phyloP scores from a whole-genome alignment of 2,888 invertebrate genomes.

The Xanthia togata region DNA sequence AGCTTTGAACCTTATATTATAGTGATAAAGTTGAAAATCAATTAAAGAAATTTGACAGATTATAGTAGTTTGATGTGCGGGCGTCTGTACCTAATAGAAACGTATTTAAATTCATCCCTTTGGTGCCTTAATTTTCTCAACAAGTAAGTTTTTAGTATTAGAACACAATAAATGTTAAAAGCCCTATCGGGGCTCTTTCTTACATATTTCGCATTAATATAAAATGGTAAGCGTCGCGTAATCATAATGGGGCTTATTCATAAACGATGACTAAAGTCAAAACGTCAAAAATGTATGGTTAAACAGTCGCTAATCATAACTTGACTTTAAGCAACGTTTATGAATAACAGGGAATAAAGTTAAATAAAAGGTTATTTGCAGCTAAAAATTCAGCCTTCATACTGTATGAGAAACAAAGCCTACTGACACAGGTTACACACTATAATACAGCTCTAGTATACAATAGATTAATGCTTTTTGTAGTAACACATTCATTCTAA shows the following conservation, averaged over 20 bases:
- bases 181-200: neutral
- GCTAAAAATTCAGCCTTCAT: conserved; percentile 35
- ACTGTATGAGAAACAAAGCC: conserved; percentile 20
- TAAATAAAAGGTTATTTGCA: conserved; percentile 29
- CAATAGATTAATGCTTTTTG: conserved; percentile 28
- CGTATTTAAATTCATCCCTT: conserved; percentile 30
- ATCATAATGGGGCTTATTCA: too few relatives aligned
- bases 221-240: conserved; percentile 45
- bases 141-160: conserved; percentile 18
- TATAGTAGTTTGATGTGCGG: too few relatives aligned
- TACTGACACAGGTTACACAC: conserved; percentile 37
- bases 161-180: neutral
- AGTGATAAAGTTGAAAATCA: too few relatives aligned
- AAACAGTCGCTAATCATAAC: too few relatives aligned
- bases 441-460: conserved; percentile 51
- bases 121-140: conserved; percentile 47
- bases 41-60: too few relatives aligned
- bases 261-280: too few relatives aligned
- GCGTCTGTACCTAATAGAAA: neutral
- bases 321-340: too few relatives aligned
- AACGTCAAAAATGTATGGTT: too few relatives aligned
- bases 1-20: too few relatives aligned
- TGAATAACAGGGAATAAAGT: too few relatives aligned
- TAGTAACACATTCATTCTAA: conserved; percentile 11
- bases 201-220: conserved; percentile 20